Conservation (phyloP, 2,113 vertebrate genomes). For the Semicossyphus pulcher region DNA sequence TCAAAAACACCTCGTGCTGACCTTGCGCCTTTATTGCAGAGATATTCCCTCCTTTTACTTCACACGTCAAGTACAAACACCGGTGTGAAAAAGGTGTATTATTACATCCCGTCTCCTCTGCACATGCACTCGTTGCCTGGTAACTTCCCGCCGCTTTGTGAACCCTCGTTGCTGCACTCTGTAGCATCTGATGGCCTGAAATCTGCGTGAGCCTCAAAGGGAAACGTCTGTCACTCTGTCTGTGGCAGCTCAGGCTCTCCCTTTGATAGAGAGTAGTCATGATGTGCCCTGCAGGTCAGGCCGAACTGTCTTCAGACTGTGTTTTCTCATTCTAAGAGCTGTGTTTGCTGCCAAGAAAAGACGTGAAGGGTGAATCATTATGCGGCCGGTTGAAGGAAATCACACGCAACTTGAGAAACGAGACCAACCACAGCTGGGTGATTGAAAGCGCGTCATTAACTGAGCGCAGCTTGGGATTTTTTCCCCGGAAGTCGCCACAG, state of each 20-base stretch:
- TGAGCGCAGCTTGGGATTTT: too few relatives aligned
- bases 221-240: not conserved
- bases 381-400: not conserved
- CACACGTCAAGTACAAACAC: constrained; percentile 14
- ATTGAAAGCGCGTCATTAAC: too few relatives aligned
- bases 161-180: not conserved
- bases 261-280: constrained; percentile 5
- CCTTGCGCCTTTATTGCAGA: constrained; percentile 2
- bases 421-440: too few relatives aligned
- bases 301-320: constrained; percentile 7
- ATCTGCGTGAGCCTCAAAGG: not conserved
- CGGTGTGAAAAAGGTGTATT: constrained; percentile 32
- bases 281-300: not conserved
- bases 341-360: constrained; percentile 3
- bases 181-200: constrained; percentile 5
- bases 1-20: constrained; percentile 7
- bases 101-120: constrained; percentile 32
- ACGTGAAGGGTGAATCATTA: not conserved
- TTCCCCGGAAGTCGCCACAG: too few relatives aligned
- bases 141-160: constrained; percentile 37
- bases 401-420: too few relatives aligned
- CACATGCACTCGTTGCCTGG: constrained; percentile 61
- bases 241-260: not conserved
- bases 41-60: not conserved
- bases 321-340: not conserved